Percentiles rank a stretch among this genome's conserved stretches.
Conservation (phyloP, 2,797 vertebrate species). For the Poecile montanus region DNA sequence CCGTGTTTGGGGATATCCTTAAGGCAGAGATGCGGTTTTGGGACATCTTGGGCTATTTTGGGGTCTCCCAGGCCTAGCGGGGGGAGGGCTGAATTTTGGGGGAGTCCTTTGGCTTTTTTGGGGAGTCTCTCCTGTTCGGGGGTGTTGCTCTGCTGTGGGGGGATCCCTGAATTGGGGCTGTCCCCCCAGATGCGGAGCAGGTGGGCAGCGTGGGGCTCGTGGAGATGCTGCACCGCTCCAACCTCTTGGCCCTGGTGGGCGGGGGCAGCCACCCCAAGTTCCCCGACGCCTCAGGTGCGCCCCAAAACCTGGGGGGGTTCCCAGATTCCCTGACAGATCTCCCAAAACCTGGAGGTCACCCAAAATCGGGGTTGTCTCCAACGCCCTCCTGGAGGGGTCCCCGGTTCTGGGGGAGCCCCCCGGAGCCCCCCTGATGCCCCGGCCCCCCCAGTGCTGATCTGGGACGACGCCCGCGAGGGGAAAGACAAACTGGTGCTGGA, state of each 20-base stretch:
- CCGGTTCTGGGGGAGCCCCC: too few relatives aligned
- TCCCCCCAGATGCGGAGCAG: neutral
- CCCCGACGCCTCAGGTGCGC: neutral
- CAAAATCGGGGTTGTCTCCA: too few relatives aligned
- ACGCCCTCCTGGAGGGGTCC: too few relatives aligned
- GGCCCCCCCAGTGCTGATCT: neutral
- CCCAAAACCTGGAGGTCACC: neutral
- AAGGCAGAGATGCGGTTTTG: too few relatives aligned
- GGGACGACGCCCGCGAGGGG: neutral
- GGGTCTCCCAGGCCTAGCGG: too few relatives aligned
- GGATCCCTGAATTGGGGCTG: too few relatives aligned
- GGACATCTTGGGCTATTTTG: too few relatives aligned
- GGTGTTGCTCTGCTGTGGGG: too few relatives aligned
- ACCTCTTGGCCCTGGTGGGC: neutral
- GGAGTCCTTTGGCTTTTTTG: too few relatives aligned
- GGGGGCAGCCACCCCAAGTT: neutral
- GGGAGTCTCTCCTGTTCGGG: too few relatives aligned
- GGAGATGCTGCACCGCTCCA: neutral
- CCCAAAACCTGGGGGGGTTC: neutral
- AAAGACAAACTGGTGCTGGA: neutral
- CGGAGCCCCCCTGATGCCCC: neutral
- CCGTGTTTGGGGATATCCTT: too few relatives aligned
- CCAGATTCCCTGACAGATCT: neutral
- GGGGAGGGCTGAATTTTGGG: too few relatives aligned
- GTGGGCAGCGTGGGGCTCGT: neutral